Base-by-base conservation (phyloP, 2,888 invertebrate species). In the Norana najaformis region DNA sequence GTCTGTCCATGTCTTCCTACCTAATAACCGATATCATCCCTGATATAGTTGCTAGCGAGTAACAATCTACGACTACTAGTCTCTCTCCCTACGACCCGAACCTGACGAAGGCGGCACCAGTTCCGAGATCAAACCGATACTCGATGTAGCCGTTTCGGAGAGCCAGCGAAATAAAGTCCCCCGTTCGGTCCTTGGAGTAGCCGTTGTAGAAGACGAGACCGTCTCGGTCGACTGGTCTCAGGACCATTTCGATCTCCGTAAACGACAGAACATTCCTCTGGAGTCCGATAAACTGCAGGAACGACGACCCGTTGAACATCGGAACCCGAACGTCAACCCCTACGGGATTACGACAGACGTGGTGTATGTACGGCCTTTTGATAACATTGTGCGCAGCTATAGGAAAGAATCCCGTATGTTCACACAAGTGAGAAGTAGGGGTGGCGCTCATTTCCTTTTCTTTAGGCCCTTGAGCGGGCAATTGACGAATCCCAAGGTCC, bases 231-330 rank as follows among this genome's bases (percentile, higher is more conserved):
- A 92, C 92, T 0, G 98, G 97, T 94, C 98, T 98, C 91, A 98
- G 95, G 34, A 97, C 97, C 91, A 98, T 96, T 96, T 97, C 96
- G 93, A 98, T 96, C 95, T 98, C 98, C 83, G 98, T 96, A 97
- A 98, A 98, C 30, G 97, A 97, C 89, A 98, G 96, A 8, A 97
- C 97, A 18, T 97, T 96, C 92, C 97, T 97, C 0, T 97, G 97
- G 83, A 99, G 96, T 8, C 98, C 98, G 2, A 97, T 96, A 94
- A 97, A 97, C 91, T 97, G 96, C 88, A 99, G 96, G 95, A 97
- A 98, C 90, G 98, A 98, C 5, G 98, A 97, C 0, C 98, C 98
- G 95, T 98, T 98, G 95, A 99, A 98, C 88, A 97, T 96, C 83
- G 98, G 98, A 69, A 98, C 97, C 89, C 94, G 93, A 36, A 92